phyloP scores from a whole-genome alignment of 2,888 invertebrate genomes.

The Lycocerus yunnanus region DNA sequence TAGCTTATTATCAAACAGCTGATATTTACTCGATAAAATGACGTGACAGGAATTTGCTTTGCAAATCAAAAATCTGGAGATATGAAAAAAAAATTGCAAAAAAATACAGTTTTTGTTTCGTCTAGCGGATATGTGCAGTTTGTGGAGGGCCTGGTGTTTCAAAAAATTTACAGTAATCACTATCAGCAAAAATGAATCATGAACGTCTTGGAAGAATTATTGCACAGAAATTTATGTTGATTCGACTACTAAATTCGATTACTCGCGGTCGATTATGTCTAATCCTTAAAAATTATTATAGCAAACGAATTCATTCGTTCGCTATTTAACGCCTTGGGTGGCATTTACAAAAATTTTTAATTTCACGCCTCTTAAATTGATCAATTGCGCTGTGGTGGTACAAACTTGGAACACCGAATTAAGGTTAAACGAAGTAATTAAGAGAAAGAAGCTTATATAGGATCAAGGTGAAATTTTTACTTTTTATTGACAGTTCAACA shows the following conservation, averaged over 20 bases:
- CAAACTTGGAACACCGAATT: background rate
- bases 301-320: background rate
- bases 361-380: background rate
- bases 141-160: no score
- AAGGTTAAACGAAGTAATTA: background rate
- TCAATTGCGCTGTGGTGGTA: background rate
- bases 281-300: background rate
- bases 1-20: no score
- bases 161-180: background rate
- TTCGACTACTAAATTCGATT: background rate
- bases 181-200: background rate
- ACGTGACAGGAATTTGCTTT: no score
- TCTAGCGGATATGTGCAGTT: no score
- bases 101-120: no score
- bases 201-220: background rate
- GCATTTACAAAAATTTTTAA: background rate
- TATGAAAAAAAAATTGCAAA: no score
- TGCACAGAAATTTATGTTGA: background rate
- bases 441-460: conserved; percentile 2
- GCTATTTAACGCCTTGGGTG: background rate
- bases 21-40: no score
- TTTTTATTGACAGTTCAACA: background rate
- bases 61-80: no score
- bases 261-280: background rate
- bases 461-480: background rate